Conservation (phyloP, 2,888 invertebrate species). For the Cryptocephalus moraei region DNA sequence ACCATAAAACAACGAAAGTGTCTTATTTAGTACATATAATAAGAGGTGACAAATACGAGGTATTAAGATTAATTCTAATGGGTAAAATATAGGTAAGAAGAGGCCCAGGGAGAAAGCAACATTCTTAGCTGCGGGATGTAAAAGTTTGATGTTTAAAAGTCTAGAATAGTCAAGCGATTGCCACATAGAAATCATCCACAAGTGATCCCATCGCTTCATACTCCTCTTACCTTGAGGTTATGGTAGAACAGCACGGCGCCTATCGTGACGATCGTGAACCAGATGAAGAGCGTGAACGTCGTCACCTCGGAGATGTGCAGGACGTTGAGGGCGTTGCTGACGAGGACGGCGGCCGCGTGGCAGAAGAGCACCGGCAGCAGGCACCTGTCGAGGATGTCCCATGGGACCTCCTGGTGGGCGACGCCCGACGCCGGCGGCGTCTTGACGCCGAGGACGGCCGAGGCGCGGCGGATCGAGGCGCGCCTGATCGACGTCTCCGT, state of each 20-base stretch:
- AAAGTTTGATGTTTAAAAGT: background rate
- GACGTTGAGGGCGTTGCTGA: slow-evolving; percentile 61
- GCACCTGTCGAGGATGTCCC: slow-evolving; percentile 61
- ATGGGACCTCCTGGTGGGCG: slow-evolving; percentile 51
- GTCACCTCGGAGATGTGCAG: slow-evolving; percentile 66
- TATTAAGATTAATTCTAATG: no score
- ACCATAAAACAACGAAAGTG: no score
- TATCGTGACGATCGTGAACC: slow-evolving; percentile 63
- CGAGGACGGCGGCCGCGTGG: slow-evolving; percentile 67
- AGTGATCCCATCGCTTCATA: no score
- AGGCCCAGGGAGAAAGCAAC: no score
- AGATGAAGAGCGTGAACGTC: slow-evolving; percentile 67
- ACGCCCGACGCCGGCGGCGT: slow-evolving; percentile 37
- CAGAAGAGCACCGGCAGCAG: slow-evolving; percentile 69
- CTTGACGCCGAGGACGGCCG: slow-evolving; percentile 31
- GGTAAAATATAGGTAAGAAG: no score
- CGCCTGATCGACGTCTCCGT: slow-evolving; percentile 39
- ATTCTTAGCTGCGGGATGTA: background rate
- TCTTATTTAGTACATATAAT: no score
- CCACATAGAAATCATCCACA: no score
- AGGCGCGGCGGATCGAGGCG: slow-evolving; percentile 24
- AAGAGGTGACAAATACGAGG: no score
- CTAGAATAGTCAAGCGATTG: no score
- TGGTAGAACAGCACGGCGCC: slow-evolving; percentile 75
- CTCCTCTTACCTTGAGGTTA: slow-evolving; percentile 61